phyloP scores from a whole-genome alignment of 2,888 invertebrate genomes.

The Cerastoderma edule region DNA sequence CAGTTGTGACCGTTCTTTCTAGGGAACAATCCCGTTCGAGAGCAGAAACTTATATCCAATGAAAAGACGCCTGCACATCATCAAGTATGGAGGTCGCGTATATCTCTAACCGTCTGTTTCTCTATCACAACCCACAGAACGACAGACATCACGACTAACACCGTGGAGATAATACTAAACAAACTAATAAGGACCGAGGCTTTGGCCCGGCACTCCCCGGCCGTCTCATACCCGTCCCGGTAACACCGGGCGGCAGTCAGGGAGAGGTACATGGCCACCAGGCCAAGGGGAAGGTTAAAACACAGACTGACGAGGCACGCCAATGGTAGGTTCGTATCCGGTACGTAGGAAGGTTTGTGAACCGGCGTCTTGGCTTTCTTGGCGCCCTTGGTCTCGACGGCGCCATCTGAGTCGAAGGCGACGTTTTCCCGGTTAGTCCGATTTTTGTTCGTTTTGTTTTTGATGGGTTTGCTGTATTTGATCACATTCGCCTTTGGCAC shows the following conservation, averaged over 20 bases:
- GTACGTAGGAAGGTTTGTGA: constrained; percentile 41
- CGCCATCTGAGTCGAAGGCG: constrained; percentile 2
- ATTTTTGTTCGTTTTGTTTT: constrained; percentile 35
- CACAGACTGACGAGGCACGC: constrained; percentile 68
- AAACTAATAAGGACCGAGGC: constrained; percentile 65
- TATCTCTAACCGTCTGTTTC: constrained; percentile 39
- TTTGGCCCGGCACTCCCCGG: constrained; percentile 59
- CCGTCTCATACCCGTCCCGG: constrained; percentile 57
- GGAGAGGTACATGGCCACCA: constrained; percentile 65
- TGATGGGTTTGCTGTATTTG: constrained; percentile 30
- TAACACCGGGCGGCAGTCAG: constrained; percentile 65
- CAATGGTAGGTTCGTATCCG: constrained; percentile 66
- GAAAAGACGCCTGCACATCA: too few species aligned
- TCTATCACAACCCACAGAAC: constrained; percentile 62
- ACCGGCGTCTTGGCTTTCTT: constrained; percentile 4
- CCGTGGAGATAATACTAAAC: constrained; percentile 65
- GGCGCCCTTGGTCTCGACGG: constrained; percentile 5
- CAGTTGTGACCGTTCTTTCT: too few species aligned
- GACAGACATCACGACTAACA: constrained; percentile 63
- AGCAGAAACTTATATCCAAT: too few species aligned
- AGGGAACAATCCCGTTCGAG: too few species aligned
- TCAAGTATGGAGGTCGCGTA: constrained; percentile 22
- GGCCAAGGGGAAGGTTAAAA: constrained; percentile 67
- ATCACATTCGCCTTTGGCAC: constrained; percentile 32
- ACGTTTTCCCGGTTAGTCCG: constrained; percentile 26